Base-by-base conservation (phyloP, 2,113 vertebrate species). In the Boulengeromyrus knoepffleri region DNA sequence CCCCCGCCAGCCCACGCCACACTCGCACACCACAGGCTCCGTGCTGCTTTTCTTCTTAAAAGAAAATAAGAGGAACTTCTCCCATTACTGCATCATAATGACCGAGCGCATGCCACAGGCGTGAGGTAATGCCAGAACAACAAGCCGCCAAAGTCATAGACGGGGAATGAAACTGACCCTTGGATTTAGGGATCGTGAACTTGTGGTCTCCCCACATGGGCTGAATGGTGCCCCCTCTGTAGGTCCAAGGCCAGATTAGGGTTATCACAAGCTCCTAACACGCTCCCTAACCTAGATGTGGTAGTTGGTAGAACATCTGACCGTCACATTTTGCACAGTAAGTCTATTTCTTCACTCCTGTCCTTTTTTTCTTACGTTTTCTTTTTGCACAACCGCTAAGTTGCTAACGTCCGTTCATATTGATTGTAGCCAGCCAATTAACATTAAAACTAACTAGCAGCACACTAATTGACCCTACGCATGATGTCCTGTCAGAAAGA, bases 71-170 rank as follows among this genome's bases (percentile, higher is more conserved):
- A 17, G 36, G 36, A 36, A 42, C 74, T 19, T 80, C 4, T 80
- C 74, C 74, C 6, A 80, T 39, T 42, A 17, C 19, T 42, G 1
- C 36, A 80, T 80, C 74, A 42, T 19, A 36, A 42, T 90, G 58
- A 90, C 56, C 91, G 90, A 89, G 77, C 80, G 56, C 89, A 58
- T 89, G 88, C 36, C 89, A 89, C 31, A 9, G 21, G 47, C 9
- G 10, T 39, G 36, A 85, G 80, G 45, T 89, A 58, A 21, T 17
- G 88, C 56, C n/a, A 52, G 47, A 83, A 42, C 52, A 83, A 45
- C 46, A 53, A 85, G 52, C 6, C 62, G 15, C 27, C 45, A 49
- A 21, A 36, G 21, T 42, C 15, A 49, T 52, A 88, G 87, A 89
- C n/a, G 7, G 46, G 24, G 45, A 84, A 53, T 58, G 62, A 86